Base-by-base conservation (phyloP, 2,888 invertebrate species). In the Heliconius ethilla region DNA sequence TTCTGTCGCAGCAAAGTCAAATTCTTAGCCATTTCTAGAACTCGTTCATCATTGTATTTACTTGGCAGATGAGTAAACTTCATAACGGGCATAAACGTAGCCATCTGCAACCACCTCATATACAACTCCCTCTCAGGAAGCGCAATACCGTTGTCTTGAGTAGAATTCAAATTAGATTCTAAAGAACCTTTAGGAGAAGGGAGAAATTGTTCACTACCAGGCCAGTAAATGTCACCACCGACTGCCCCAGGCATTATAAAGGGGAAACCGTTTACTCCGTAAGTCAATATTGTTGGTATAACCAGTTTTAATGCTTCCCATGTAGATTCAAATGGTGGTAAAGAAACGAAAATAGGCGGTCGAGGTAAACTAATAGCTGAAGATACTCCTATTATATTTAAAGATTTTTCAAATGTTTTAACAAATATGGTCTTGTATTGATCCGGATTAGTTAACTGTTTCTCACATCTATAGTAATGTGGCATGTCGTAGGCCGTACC, bases 161-260 rank as follows among this genome's bases (percentile, higher is more conserved):
- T 90, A 0, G 87, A 82, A 10, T 86, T 88, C 22, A 82, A 67
- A 63, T 85, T 87, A 81, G 88, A 84, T 62, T 91, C 92, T 73
- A 86, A 81, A 18, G 85, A 91, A 76, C 93, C 95, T 84, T 92
- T 95, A 76, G 95, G 94, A 79, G 90, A 95, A 73, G 94, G 93
- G 81, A 93, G 88, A 85, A 93, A 95, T 79, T 95, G 95, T 27
- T 95, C 94, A 70, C 92, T 92, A 2, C 95, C 95, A 4, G 96
- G 95, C 81, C 96, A 94, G 73, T 96, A 95, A 66, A 97, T 97
- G 84, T 98, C 98, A 0, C 98, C 99, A 0, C 99, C 99, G 0
- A 99, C 98, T 7, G 98, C 97, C 0, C 99, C 99, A 0, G 99
- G 98, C 94, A 99, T 96, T 67, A 99, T 95, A 85, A 99, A 99